Percentiles rank a stretch among this genome's conserved stretches.
These are phyloP conservation scores for Cenopis cana DNA, from an alignment of 2,888 invertebrate species.

Conservation along the genomic window DNA sequence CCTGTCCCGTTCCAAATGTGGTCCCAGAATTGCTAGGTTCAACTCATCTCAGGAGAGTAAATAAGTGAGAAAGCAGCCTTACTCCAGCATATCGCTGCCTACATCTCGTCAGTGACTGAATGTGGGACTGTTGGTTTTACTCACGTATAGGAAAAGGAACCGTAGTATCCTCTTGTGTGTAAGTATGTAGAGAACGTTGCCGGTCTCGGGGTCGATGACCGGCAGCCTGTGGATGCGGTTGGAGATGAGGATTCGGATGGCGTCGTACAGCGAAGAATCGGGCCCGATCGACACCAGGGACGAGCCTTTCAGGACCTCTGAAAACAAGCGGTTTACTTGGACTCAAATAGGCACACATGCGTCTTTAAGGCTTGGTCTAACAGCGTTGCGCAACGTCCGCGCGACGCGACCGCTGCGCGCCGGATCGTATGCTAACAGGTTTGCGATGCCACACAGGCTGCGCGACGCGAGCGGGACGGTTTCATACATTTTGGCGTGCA, in stretches of 20 bases:
- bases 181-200: conserved; percentile 98
- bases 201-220: conserved; percentile 97
- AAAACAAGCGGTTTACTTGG: conserved; percentile 49
- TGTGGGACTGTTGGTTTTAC: conserved; percentile 66
- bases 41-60: too few relatives aligned
- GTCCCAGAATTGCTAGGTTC: too few relatives aligned
- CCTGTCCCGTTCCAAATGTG: too few relatives aligned
- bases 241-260: conserved; percentile 95
- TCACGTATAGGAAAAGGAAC: conserved; percentile 99
- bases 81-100: not conserved
- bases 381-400: too few relatives aligned
- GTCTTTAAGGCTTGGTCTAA: too few relatives aligned
- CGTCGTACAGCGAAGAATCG: conserved; percentile 96
- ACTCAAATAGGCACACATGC: not conserved
- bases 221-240: conserved; percentile 99
- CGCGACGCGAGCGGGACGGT: too few relatives aligned
- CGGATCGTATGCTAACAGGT: too few relatives aligned
- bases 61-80: not conserved
- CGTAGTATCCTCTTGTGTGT: conserved; percentile 99
- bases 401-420: too few relatives aligned
- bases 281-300: conserved; percentile 96
- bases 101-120: not conserved
- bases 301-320: conserved; percentile 94
- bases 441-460: too few relatives aligned
- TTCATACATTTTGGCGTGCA: too few relatives aligned